Evolutionary conservation across 1,140 invertebrate genomes (phyloP).

Genomic region (Ips nitidus): DNA sequence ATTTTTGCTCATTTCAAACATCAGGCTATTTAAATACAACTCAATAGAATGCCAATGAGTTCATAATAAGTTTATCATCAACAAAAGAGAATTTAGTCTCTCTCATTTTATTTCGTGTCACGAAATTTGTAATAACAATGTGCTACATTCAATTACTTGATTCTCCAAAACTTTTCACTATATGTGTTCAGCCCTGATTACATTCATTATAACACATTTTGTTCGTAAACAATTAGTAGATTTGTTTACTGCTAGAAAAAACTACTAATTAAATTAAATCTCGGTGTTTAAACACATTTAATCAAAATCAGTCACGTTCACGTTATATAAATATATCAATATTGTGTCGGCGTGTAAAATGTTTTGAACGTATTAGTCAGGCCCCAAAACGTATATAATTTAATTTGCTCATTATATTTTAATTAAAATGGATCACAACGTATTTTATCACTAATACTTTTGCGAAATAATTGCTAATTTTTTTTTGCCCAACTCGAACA

Average conservation of each 20-base stretch:
- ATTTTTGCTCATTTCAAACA: not conserved
- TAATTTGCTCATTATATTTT: conserved; percentile 17
- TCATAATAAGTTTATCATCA: no score
- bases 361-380: conserved; percentile 6
- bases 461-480: not conserved
- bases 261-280: no score
- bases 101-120: no score
- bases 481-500: no score
- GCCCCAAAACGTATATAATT: conserved; percentile 14
- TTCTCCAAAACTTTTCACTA: no score
- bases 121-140: no score
- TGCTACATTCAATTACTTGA: no score
- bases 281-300: not conserved
- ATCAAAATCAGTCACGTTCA: conserved; percentile 14
- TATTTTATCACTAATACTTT: conserved; percentile 9
- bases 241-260: no score
- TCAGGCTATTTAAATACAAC: not conserved
- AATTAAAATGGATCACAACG: conserved; percentile 10
- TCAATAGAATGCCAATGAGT: conserved; percentile 3
- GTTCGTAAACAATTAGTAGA: no score
- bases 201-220: no score
- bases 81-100: no score
- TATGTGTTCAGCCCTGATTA: no score
- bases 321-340: conserved; percentile 11
- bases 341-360: conserved; percentile 12